Conservation (phyloP, 2,888 invertebrate species). For the Artemia sinica region DNA sequence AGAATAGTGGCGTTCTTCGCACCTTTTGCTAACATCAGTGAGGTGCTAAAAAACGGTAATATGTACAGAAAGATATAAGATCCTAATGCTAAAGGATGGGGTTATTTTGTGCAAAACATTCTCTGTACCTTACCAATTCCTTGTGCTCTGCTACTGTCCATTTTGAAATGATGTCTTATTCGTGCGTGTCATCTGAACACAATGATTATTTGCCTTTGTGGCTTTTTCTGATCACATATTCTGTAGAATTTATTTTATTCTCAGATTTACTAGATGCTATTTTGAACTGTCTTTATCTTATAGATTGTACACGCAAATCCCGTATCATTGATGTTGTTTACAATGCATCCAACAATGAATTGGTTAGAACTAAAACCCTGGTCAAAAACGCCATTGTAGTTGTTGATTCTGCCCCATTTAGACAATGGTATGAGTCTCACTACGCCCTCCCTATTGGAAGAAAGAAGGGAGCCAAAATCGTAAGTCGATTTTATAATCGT, state of each 20-base stretch:
- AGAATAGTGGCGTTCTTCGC: no score
- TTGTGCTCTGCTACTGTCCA: no score
- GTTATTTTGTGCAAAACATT: no score
- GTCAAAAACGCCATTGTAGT: slow-evolving; percentile 96
- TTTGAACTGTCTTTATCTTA: slow-evolving; percentile 23
- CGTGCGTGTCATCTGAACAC: slow-evolving; percentile 22
- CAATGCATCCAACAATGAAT: slow-evolving; percentile 98
- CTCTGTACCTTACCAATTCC: no score
- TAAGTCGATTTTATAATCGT: slow-evolving; percentile 32
- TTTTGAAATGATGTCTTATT: slow-evolving; percentile 20
- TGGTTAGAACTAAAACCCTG: slow-evolving; percentile 97
- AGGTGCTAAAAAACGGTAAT: no score
- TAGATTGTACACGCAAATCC: slow-evolving; percentile 75
- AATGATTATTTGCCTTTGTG: slow-evolving; percentile 18
- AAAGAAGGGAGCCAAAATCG: slow-evolving; percentile 88
- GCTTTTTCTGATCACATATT: neutral
- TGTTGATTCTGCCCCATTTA: slow-evolving; percentile 92
- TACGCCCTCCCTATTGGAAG: slow-evolving; percentile 87
- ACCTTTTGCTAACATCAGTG: no score
- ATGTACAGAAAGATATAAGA: no score
- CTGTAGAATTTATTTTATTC: slow-evolving; percentile 21
- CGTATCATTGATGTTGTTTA: slow-evolving; percentile 99
- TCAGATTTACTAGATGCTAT: neutral
- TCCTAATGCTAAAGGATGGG: no score
- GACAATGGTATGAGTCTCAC: slow-evolving; percentile 98